Conservation (phyloP, 1,140 invertebrate species). For the Helicorthomorpha holstii region DNA sequence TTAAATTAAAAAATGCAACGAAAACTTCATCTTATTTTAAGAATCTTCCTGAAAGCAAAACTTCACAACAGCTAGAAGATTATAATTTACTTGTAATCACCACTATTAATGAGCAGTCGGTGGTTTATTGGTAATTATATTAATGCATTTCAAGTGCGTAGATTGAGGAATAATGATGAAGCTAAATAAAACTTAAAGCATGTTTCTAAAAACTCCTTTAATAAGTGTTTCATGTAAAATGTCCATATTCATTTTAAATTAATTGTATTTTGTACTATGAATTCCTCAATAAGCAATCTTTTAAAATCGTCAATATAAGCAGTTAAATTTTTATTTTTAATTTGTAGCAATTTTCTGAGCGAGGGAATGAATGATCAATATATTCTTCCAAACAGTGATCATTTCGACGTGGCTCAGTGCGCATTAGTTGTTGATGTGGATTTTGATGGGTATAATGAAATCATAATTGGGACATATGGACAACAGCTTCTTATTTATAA, state of each 20-base stretch:
- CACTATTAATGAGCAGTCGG: no score
- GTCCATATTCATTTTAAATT: no score
- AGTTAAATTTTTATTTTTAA: conserved; percentile 7
- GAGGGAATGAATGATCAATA: conserved; percentile 34
- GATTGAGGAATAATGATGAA: no score
- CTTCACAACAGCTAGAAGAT: no score
- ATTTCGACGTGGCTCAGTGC: conserved; percentile 37
- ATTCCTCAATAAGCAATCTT: conserved; percentile 5
- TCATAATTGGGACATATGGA: conserved; percentile 49
- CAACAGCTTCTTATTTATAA: conserved; percentile 16
- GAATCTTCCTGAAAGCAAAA: no score
- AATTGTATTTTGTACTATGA: background rate
- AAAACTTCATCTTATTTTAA: background rate
- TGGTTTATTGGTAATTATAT: no score
- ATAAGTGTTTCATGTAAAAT: no score
- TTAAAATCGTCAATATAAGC: background rate
- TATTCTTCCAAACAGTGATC: conserved; percentile 33
- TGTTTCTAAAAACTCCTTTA: no score
- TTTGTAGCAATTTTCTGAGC: conserved; percentile 36
- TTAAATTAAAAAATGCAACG: conserved; percentile 15
- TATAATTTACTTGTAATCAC: no score
- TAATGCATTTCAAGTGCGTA: no score
- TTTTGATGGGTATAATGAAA: conserved; percentile 51
- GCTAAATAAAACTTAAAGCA: no score
- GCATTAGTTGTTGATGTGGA: conserved; percentile 46